phyloP scores from a whole-genome alignment of 1,140 invertebrate genomes.

The Drosophila orena region DNA sequence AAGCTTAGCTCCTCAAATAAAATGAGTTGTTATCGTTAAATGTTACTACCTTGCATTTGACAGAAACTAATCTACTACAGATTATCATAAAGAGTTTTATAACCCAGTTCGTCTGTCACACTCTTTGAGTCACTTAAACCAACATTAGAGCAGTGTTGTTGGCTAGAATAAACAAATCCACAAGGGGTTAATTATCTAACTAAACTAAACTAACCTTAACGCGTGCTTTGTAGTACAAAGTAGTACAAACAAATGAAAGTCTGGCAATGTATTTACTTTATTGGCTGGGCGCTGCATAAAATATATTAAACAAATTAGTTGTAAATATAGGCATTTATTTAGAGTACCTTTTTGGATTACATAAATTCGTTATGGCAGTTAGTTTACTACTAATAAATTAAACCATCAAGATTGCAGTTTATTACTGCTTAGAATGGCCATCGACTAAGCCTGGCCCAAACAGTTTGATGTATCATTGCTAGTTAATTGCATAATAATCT shows the following conservation, averaged over 20 bases:
- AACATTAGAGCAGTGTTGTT: not conserved
- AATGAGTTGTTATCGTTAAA: slow-evolving; percentile 1
- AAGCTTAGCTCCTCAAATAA: not conserved
- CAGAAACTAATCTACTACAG: too few relatives aligned
- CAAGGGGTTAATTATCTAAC: not conserved
- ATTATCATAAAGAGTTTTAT: too few relatives aligned
- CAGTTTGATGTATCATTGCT: not conserved
- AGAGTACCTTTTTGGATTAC: too few relatives aligned
- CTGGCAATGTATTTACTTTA: not conserved
- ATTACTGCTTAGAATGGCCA: not conserved
- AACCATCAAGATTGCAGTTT: too few relatives aligned
- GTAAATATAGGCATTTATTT: too few relatives aligned
- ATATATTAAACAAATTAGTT: not conserved
- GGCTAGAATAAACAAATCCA: not conserved
- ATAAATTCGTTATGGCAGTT: too few relatives aligned
- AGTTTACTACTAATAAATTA: too few relatives aligned
- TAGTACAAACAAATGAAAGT: not conserved
- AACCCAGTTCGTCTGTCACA: not conserved
- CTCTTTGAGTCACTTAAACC: not conserved
- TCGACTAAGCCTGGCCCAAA: not conserved
- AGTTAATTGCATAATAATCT: not conserved
- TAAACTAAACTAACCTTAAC: too few relatives aligned
- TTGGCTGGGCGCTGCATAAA: not conserved
- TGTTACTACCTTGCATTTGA: not conserved
- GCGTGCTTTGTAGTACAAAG: too few relatives aligned